phyloP scores from a whole-genome alignment of 2,888 invertebrate genomes.

The Hesperia comma region DNA sequence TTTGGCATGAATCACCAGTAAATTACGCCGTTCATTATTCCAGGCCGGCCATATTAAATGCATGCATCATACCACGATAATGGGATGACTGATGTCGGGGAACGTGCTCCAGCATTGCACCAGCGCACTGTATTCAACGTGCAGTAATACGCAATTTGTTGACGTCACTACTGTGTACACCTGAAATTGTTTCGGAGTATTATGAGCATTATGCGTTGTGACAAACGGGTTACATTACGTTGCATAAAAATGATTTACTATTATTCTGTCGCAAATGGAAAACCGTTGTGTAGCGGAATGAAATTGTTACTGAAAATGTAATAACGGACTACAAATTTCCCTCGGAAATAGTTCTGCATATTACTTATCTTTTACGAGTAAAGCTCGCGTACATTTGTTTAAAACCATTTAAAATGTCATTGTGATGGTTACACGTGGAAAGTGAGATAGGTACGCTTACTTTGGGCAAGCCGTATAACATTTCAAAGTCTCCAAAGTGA shows the following conservation, averaged over 20 bases:
- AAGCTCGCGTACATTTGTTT: constrained; percentile 6
- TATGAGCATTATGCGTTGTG: constrained; percentile 30
- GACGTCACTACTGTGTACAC: constrained; percentile 77
- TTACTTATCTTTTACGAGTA: constrained; percentile 23
- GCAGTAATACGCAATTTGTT: constrained; percentile 80
- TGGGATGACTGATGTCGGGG: constrained; percentile 73
- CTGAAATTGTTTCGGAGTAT: constrained; percentile 51
- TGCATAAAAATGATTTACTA: constrained; percentile 38
- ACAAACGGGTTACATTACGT: constrained; percentile 35
- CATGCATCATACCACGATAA: constrained; percentile 67
- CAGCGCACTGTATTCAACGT: constrained; percentile 73
- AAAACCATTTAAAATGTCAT: background rate
- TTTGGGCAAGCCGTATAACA: constrained; percentile 78
- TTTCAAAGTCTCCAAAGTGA: constrained; percentile 74
- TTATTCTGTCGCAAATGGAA: constrained; percentile 37
- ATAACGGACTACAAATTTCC: constrained; percentile 28
- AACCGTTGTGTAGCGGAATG: constrained; percentile 30
- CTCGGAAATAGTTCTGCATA: constrained; percentile 14
- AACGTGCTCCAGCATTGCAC: constrained; percentile 79
- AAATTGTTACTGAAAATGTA: constrained; percentile 36
- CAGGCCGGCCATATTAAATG: constrained; percentile 52
- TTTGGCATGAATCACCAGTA: constrained; percentile 28
- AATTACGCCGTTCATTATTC: constrained; percentile 31
- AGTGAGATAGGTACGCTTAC: constrained; percentile 48
- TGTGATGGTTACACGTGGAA: background rate